These are phyloP conservation scores for Eupithecia vulgata DNA, from an alignment of 2,888 invertebrate species.

Conservation along the genomic window DNA sequence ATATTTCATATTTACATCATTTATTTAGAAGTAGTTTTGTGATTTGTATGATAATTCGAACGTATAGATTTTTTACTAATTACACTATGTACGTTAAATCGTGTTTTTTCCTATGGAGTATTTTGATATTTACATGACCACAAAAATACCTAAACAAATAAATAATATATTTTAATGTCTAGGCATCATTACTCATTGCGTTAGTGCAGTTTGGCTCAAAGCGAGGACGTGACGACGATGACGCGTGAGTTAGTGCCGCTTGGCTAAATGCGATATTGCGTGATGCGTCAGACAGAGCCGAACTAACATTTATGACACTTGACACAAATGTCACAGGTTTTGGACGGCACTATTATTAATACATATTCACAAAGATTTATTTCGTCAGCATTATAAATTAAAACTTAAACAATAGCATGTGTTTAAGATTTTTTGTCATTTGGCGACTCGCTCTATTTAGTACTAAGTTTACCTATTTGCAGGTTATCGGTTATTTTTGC, in stretches of 20 bases:
- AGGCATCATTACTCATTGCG: too few relatives aligned
- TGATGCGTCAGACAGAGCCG: neutral
- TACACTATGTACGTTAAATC: constrained; percentile 49
- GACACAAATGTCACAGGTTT: neutral
- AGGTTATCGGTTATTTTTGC: too few relatives aligned
- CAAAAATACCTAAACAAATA: constrained; percentile 19
- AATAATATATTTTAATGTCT: too few relatives aligned
- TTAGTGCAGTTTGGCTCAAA: neutral
- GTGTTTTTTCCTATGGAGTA: constrained; percentile 11
- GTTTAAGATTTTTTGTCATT: too few relatives aligned
- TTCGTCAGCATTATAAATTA: too few relatives aligned
- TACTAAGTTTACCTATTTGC: too few relatives aligned
- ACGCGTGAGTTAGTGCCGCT: neutral
- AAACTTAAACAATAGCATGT: neutral
- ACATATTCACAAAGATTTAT: too few relatives aligned
- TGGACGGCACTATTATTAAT: neutral
- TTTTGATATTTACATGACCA: constrained; percentile 38
- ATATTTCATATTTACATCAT: constrained; percentile 66
- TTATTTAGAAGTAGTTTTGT: constrained; percentile 71
- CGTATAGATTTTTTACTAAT: constrained; percentile 65
- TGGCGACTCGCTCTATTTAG: too few relatives aligned
- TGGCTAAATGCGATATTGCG: neutral
- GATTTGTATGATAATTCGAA: constrained; percentile 66
- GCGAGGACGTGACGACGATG: too few relatives aligned
- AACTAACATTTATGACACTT: neutral